phyloP scores from a whole-genome alignment of 1,140 invertebrate species.

The Kradibia gibbosae region DNA sequence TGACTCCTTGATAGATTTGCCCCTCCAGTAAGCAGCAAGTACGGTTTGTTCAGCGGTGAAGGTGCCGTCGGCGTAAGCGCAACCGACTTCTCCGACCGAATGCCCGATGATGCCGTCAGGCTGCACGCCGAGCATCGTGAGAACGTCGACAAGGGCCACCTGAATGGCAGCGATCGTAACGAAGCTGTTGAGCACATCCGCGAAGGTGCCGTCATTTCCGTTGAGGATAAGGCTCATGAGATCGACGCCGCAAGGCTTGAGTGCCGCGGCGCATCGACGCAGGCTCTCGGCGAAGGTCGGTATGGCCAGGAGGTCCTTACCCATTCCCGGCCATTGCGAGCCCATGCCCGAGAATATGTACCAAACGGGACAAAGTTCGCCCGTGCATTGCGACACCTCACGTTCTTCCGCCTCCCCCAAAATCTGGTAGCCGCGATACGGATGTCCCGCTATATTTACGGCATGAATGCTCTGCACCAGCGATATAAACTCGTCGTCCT shows the following conservation, averaged over 20 bases:
- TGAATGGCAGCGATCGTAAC: constrained; percentile 96
- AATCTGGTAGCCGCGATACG: constrained; percentile 84
- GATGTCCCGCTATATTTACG: constrained; percentile 80
- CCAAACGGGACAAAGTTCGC: constrained; percentile 87
- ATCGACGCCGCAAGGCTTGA: constrained; percentile 86
- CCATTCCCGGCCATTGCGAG: constrained; percentile 97
- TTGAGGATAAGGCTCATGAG: constrained; percentile 86
- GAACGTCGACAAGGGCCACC: constrained; percentile 90
- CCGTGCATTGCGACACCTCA: constrained; percentile 66
- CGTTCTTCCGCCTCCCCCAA: constrained; percentile 72
- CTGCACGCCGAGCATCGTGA: constrained; percentile 83
- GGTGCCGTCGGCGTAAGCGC: constrained; percentile 96
- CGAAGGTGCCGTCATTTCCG: constrained; percentile 82
- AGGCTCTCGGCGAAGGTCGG: constrained; percentile 87
- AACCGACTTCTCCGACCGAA: constrained; percentile 95
- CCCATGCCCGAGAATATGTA: constrained; percentile 98
- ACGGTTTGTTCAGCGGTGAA: constrained; percentile 94
- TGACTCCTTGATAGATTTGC: constrained; percentile 72
- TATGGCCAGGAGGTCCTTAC: constrained; percentile 84
- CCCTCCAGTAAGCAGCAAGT: constrained; percentile 93
- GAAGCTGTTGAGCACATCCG: constrained; percentile 91
- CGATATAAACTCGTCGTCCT: constrained; percentile 84
- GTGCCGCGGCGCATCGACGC: constrained; percentile 80
- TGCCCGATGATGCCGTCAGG: constrained; percentile 97
- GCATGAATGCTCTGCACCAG: constrained; percentile 84